These are phyloP conservation scores for Seriola rivoliana DNA, from an alignment of 2,113 vertebrate species.

Conservation along the genomic window DNA sequence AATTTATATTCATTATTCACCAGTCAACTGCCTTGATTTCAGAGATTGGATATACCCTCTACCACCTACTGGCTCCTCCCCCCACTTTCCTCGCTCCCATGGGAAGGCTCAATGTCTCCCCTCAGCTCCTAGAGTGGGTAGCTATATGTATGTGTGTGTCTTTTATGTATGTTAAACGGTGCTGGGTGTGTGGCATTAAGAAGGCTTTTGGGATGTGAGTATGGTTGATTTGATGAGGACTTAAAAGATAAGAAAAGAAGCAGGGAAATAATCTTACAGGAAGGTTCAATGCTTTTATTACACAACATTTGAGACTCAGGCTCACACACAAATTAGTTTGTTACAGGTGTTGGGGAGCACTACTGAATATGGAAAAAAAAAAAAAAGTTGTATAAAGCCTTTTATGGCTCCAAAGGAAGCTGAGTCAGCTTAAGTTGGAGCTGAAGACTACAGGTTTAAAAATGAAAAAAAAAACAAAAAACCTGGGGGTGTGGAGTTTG, in stretches of 20 bases:
- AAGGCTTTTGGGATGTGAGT: slow-evolving; percentile 46
- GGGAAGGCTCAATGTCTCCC: slow-evolving; percentile 64
- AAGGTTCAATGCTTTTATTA: not conserved
- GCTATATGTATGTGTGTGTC: slow-evolving; percentile 26
- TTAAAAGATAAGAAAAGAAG: not conserved
- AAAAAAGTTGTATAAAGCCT: not conserved
- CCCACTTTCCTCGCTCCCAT: slow-evolving; percentile 43
- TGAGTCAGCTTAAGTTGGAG: not conserved
- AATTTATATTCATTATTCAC: slow-evolving; percentile 89
- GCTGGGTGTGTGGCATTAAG: slow-evolving; percentile 58
- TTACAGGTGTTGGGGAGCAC: not conserved
- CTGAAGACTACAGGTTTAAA: not conserved
- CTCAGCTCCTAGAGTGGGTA: slow-evolving; percentile 52
- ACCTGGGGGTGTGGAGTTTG: not conserved
- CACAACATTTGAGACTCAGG: not conserved
- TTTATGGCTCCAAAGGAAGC: not conserved
- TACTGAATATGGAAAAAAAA: not conserved
- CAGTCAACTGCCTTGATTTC: slow-evolving; percentile 85
- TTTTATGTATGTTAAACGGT: slow-evolving; percentile 68
- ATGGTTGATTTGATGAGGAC: slow-evolving; percentile 30
- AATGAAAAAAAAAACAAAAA: not conserved
- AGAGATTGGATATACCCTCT: slow-evolving; percentile 82
- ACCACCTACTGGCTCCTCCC: slow-evolving; percentile 50
- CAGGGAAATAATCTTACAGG: not conserved
- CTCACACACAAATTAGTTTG: not conserved